Conservation (phyloP, 2,888 invertebrate species). For the Pelosia muscerda region DNA sequence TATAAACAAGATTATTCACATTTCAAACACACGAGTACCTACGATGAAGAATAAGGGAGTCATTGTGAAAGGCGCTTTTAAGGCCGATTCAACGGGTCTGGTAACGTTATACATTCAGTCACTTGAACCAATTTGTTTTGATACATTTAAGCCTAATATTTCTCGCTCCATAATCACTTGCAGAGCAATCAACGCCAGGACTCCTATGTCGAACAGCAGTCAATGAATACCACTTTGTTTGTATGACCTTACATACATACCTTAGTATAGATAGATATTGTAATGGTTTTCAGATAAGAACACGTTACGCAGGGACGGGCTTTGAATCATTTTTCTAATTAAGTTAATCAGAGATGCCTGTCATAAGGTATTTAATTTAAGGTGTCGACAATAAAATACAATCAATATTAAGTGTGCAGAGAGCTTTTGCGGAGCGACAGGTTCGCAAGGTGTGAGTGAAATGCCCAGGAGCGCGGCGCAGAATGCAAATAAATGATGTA, state of each 20-base stretch:
- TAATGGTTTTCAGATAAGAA: constrained; percentile 50
- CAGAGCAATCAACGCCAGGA: constrained; percentile 38
- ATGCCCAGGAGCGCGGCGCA: constrained; percentile 50
- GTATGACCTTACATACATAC: constrained; percentile 48
- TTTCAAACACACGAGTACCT: constrained; percentile 44
- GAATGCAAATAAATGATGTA: constrained; percentile 57
- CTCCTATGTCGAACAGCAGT: constrained; percentile 51
- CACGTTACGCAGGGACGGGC: constrained; percentile 46
- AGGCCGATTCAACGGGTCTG: constrained; percentile 54
- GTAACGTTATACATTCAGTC: constrained; percentile 63
- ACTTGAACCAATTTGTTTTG: constrained; percentile 65
- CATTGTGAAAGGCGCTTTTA: constrained; percentile 59
- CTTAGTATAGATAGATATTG: constrained; percentile 38
- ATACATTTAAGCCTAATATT: constrained; percentile 53
- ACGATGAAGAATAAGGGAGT: constrained; percentile 50
- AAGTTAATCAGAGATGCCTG: neutral
- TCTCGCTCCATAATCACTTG: constrained; percentile 51
- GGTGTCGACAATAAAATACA: constrained; percentile 30
- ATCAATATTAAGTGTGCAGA: constrained; percentile 28
- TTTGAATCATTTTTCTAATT: constrained; percentile 10
- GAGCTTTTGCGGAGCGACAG: constrained; percentile 43
- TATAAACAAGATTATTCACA: constrained; percentile 35
- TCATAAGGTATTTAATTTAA: constrained; percentile 21
- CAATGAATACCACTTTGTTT: constrained; percentile 39
- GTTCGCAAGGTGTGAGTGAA: constrained; percentile 55